Evolutionary conservation across 2,797 vertebrate genomes (phyloP), one percentile per base, ranked within the genome.

Genomic region (Spea hammondii): DNA sequence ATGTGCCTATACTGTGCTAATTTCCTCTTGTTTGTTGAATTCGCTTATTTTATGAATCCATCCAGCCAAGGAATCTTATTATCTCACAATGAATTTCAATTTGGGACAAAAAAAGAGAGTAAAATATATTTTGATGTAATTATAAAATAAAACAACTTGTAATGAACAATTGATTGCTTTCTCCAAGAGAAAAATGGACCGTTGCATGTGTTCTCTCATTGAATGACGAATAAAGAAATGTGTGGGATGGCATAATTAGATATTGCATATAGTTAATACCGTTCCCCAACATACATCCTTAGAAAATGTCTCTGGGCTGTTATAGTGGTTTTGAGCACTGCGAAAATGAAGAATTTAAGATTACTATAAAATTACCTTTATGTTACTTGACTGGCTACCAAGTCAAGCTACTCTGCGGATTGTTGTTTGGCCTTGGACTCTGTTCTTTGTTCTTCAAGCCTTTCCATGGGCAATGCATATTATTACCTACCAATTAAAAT

Each of bases 111-210:
- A 77, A 67, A 81, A 82, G 32, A 32, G 32, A 67, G 70, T 57
- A 77, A 82, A 77, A 82, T 73, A 77, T 69, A 72, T 50, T 67
- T 82, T 69, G 59, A 49, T 82, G 65, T 82, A 82, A 82, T 82
- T 82, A 77, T 74, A 69, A 82, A 82, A 77, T 74, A 82, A 55
- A 82, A 77, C 74, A 81, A 77, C 65, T 49, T 70, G 74, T 82
- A 82, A 77, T 82, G 79, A 77, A 82, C 77, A 77, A 82, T 70
- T 73, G 75, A 82, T 82, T 82, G 75, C 79, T 72, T 81, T 82
- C 57, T 73, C 70, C 65, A 64, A 67, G 69, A 68, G 74, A 45
- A 77, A 77, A 82, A 75, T 74, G 77, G 75, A 82, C 77, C 79
- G 74, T 82, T 75, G 77, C 79, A 70, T 77, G 74, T 54, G 74